A percentile compares a stretch with the other conserved stretches of the same genome.
phyloP scores from a whole-genome alignment of 1,140 invertebrate species.

The Frieseomelitta varia region DNA sequence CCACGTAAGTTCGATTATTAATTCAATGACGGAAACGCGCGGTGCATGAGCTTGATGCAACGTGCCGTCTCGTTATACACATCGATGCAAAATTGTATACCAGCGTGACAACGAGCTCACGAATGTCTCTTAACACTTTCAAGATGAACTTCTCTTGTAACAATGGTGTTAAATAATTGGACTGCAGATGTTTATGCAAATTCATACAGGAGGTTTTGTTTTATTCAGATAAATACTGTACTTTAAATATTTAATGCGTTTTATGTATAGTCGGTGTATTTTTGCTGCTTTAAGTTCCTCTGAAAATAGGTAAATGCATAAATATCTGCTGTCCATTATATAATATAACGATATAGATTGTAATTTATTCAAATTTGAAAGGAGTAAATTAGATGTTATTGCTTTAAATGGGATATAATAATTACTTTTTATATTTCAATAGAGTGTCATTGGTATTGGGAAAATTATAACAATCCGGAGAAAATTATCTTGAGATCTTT shows the following conservation, averaged over 20 bases:
- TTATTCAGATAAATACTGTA: background rate
- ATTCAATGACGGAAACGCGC: slow-evolving; percentile 38
- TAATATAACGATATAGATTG: background rate
- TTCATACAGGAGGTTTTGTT: background rate
- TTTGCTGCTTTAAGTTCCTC: background rate
- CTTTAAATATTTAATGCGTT: background rate
- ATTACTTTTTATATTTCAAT: background rate
- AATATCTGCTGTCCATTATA: too few relatives aligned
- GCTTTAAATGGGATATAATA: too few relatives aligned
- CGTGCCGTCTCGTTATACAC: slow-evolving; percentile 46
- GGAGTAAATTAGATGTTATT: too few relatives aligned
- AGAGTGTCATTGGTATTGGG: background rate
- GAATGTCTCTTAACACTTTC: background rate
- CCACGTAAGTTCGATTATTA: slow-evolving; percentile 57
- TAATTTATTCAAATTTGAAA: background rate
- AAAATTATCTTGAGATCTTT: background rate
- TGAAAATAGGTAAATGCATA: background rate
- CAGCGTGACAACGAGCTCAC: background rate
- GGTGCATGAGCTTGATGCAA: slow-evolving; percentile 43
- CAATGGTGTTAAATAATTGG: background rate
- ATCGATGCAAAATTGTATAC: slow-evolving; percentile 15
- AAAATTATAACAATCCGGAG: background rate
- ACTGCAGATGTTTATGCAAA: background rate
- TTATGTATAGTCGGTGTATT: background rate
- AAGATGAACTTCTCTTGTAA: background rate